A percentile compares a stretch with the other conserved stretches of the same genome.
Conservation (phyloP, 2,797 vertebrate species). For the Danio tinwini region DNA sequence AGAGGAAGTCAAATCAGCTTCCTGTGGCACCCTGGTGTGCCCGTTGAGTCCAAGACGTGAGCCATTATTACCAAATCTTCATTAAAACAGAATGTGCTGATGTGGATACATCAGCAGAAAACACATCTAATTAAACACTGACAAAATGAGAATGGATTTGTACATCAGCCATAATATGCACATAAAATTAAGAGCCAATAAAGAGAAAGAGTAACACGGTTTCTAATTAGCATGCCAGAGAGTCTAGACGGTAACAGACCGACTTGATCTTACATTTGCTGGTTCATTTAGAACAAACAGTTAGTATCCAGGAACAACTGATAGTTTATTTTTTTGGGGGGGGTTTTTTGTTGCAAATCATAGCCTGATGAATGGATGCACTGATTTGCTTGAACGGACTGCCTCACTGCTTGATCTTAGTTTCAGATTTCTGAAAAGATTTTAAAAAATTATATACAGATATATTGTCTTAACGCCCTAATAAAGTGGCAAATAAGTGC, state of each 20-base stretch:
- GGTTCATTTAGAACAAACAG: slow-evolving; percentile 34
- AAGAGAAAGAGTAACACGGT: slow-evolving; percentile 26
- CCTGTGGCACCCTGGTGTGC: slow-evolving; percentile 25
- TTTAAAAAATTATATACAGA: no score
- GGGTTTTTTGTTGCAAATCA: neutral
- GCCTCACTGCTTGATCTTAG: no score
- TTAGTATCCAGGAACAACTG: slow-evolving; percentile 14
- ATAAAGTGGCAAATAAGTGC: no score
- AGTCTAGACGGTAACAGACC: slow-evolving; percentile 25
- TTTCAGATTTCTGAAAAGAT: no score
- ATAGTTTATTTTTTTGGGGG: slow-evolving; percentile 20
- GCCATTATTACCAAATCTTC: slow-evolving; percentile 51
- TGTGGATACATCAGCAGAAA: slow-evolving; percentile 41
- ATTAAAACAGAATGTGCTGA: slow-evolving; percentile 42
- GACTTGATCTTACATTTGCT: slow-evolving; percentile 19
- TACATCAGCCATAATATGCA: slow-evolving; percentile 29
- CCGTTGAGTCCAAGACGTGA: slow-evolving; percentile 18
- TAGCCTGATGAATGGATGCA: neutral
- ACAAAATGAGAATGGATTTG: slow-evolving; percentile 48
- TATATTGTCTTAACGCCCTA: no score
- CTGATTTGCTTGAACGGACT: neutral
- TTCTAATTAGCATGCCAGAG: slow-evolving; percentile 45
- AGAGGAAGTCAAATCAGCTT: slow-evolving; percentile 7
- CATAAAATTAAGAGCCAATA: slow-evolving; percentile 48
- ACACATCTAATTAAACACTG: slow-evolving; percentile 46